These are phyloP conservation scores for Poecilia picta DNA, from an alignment of 2,797 vertebrate genomes.

Conservation along the genomic window DNA sequence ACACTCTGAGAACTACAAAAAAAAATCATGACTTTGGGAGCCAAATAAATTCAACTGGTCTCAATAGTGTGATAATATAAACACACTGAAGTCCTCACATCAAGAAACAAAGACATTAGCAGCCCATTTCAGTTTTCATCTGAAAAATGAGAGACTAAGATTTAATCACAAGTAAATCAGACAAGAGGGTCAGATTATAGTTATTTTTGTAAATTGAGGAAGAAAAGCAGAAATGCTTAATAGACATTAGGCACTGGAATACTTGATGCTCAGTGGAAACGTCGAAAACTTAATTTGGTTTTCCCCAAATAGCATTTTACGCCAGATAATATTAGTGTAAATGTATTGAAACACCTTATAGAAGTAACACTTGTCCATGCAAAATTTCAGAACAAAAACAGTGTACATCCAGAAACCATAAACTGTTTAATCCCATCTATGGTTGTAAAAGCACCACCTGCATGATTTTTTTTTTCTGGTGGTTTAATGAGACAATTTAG, in stretches of 20 bases:
- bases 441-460: background rate
- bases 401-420: background rate
- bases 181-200: slow-evolving; percentile 17
- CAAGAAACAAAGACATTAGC: slow-evolving; percentile 2
- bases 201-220: slow-evolving; percentile 7
- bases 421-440: background rate
- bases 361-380: background rate
- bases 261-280: background rate
- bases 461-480: background rate
- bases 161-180: slow-evolving; percentile 1
- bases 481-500: background rate
- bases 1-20: slow-evolving; percentile 7
- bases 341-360: background rate
- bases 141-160: slow-evolving; percentile 16
- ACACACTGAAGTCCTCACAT: slow-evolving; percentile 26
- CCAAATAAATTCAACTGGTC: slow-evolving; percentile 36
- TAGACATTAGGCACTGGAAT: slow-evolving; percentile 4
- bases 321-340: background rate
- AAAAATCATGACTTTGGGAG: slow-evolving; percentile 22
- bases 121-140: slow-evolving; percentile 21
- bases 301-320: slow-evolving; percentile 5
- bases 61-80: slow-evolving; percentile 37
- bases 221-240: slow-evolving; percentile 32
- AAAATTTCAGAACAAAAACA: background rate
- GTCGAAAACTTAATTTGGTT: background rate